A percentile compares a stretch with the other conserved stretches of the same genome.
Evolutionary conservation across 2,113 vertebrate species (phyloP).

Genomic region (Calidris pygmaea): DNA sequence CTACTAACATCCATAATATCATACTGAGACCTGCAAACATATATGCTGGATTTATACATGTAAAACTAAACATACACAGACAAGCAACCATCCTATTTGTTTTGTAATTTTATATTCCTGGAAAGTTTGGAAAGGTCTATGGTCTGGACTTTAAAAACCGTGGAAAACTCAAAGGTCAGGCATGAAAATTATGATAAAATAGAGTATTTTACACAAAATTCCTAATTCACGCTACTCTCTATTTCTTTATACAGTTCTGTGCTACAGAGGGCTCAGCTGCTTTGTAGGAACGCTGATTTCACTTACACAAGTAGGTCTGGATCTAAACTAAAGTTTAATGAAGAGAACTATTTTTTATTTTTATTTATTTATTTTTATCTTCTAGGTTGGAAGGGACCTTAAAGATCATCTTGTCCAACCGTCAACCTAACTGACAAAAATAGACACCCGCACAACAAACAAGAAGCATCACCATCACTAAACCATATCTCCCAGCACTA

Average conservation of each 20-base stretch:
- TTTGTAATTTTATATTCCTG: neutral
- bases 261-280: neutral
- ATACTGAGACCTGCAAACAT: neutral
- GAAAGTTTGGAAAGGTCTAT: neutral
- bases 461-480: too few relatives aligned
- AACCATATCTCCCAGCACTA: too few relatives aligned
- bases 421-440: too few relatives aligned
- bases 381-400: too few relatives aligned
- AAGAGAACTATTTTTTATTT: too few relatives aligned
- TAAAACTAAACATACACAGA: neutral
- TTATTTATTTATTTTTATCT: too few relatives aligned
- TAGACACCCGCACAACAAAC: too few relatives aligned
- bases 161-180: neutral
- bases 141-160: neutral
- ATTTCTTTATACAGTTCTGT: neutral
- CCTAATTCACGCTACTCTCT: neutral
- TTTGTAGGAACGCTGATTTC: neutral
- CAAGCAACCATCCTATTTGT: neutral
- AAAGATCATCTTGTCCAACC: too few relatives aligned
- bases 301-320: too few relatives aligned
- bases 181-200: neutral
- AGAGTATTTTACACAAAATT: fast-evolving
- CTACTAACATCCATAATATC: neutral
- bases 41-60: neutral
- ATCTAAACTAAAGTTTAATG: neutral